phyloP scores from a whole-genome alignment of 2,113 vertebrate species.

The Laticauda laticaudata region DNA sequence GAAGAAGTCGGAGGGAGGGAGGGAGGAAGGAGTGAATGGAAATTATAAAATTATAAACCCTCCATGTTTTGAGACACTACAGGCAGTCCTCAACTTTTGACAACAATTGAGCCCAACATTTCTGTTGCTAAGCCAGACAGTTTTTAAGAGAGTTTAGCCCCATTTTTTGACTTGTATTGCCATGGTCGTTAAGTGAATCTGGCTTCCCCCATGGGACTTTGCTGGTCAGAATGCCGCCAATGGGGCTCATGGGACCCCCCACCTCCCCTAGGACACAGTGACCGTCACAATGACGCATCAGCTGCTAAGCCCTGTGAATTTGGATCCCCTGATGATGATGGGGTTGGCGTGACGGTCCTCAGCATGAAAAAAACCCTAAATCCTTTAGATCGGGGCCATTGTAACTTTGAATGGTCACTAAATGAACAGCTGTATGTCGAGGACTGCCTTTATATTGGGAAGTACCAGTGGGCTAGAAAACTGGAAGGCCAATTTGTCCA shows the following conservation, averaged over 20 bases:
- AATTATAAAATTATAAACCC: background rate
- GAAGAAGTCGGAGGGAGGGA: rapidly evolving
- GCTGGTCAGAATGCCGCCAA: background rate
- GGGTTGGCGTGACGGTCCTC: background rate
- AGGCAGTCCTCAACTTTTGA: background rate
- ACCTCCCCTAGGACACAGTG: too few species aligned
- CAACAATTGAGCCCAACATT: background rate
- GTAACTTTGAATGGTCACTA: background rate
- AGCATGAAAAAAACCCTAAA: background rate
- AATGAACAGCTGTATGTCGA: too few species aligned
- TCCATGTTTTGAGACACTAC: background rate
- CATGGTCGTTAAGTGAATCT: too few species aligned
- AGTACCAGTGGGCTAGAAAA: too few species aligned
- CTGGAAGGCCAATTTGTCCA: background rate
- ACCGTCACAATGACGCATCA: background rate
- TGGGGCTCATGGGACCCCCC: background rate
- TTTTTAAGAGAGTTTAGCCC: background rate
- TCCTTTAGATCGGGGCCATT: background rate
- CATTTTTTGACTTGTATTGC: too few species aligned
- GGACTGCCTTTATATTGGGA: background rate
- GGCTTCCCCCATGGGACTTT: too few species aligned
- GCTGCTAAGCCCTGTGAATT: background rate
- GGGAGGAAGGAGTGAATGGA: background rate
- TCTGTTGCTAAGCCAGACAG: background rate
- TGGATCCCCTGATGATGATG: background rate